Evolutionary conservation across 2,888 invertebrate genomes (phyloP).

Genomic region (Cremastinae sp.): DNA sequence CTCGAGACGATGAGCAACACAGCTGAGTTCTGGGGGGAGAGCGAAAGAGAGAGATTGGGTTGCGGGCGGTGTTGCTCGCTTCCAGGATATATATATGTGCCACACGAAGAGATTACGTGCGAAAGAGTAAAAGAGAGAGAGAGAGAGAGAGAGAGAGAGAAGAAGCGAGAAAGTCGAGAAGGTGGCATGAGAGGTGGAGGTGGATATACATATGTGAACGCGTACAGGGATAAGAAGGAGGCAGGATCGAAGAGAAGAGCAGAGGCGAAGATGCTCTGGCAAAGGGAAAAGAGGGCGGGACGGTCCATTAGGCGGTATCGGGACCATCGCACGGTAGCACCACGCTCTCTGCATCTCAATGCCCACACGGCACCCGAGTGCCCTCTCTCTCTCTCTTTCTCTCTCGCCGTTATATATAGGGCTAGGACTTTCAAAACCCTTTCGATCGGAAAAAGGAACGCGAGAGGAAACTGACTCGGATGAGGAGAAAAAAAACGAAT

Average conservation of each 20-base stretch:
- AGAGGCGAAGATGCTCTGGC: constrained; percentile 63
- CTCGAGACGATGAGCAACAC: constrained; percentile 24
- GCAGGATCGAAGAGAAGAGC: constrained; percentile 65
- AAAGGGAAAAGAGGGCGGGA: constrained; percentile 76
- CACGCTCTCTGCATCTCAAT: constrained; percentile 80
- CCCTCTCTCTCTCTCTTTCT: no score
- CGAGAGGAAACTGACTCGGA: constrained; percentile 19
- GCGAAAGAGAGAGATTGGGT: constrained; percentile 33
- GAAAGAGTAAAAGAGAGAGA: constrained; percentile 38
- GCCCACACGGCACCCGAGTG: constrained; percentile 66
- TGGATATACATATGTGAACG: constrained; percentile 52
- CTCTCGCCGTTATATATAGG: constrained; percentile 61
- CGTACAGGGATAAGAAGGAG: constrained; percentile 63
- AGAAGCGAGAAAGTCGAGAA: constrained; percentile 63
- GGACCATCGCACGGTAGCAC: constrained; percentile 81
- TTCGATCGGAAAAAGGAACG: constrained; percentile 27
- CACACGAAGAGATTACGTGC: constrained; percentile 33
- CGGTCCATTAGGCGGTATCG: constrained; percentile 81
- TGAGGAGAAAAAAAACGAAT: constrained; percentile 24
- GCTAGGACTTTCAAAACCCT: constrained; percentile 65
- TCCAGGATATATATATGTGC: constrained; percentile 40
- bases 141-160: constrained; percentile 35
- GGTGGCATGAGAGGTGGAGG: constrained; percentile 56
- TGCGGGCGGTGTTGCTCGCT: constrained; percentile 50
- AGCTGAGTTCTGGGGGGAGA: constrained; percentile 32